phyloP scores from a whole-genome alignment of 2,797 vertebrate genomes.

The Anableps anableps region DNA sequence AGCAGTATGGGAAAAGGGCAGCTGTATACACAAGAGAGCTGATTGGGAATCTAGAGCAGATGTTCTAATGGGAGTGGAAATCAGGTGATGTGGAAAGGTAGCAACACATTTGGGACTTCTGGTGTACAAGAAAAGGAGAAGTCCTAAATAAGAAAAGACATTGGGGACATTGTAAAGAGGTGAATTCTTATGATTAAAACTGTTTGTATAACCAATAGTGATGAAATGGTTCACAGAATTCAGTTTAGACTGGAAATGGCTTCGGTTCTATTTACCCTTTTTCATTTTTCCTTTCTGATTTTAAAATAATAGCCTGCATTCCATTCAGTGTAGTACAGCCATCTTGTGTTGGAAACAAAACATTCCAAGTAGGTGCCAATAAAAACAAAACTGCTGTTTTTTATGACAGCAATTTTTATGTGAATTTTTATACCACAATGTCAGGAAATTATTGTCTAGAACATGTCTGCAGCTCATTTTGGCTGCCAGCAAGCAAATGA shows the following conservation, averaged over 20 bases:
- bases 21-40: background rate
- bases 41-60: background rate
- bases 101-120: slow-evolving; percentile 10
- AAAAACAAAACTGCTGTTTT: background rate
- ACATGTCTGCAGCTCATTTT: background rate
- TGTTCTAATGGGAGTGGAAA: background rate
- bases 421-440: background rate
- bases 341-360: background rate
- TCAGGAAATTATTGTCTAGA: background rate
- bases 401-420: background rate
- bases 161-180: background rate
- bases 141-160: background rate
- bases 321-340: background rate
- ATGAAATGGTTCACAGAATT: background rate
- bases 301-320: background rate
- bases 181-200: background rate
- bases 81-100: background rate
- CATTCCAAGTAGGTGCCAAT: background rate
- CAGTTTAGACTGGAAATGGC: background rate
- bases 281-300: background rate
- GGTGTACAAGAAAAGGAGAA: background rate
- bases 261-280: background rate
- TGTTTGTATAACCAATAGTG: too few relatives aligned
- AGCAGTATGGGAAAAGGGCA: background rate
- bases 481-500: background rate